A percentile compares a stretch with the other conserved stretches of the same genome.
phyloP scores from a whole-genome alignment of 2,888 invertebrate genomes.

The Epistrophe grossulariae region DNA sequence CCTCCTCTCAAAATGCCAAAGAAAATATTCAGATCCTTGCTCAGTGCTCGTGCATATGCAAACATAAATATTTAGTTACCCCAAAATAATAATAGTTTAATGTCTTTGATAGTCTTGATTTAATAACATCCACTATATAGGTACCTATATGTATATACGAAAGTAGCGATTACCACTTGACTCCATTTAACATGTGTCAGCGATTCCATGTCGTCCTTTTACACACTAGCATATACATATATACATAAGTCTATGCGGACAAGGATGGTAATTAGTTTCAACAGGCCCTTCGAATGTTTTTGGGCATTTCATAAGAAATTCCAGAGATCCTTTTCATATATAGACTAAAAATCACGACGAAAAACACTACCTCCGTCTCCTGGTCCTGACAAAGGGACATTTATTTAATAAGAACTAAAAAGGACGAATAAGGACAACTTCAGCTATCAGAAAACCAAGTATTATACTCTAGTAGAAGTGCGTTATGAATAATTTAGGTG shows the following conservation, averaged over 20 bases:
- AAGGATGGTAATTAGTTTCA: conserved; percentile 69
- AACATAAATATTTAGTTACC: conserved; percentile 80
- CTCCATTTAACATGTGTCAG: conserved; percentile 83
- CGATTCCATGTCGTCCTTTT: conserved; percentile 79
- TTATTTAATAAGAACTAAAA: conserved; percentile 53
- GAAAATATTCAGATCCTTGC: conserved; percentile 32
- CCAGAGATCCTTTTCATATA: conserved; percentile 32
- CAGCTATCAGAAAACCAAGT: conserved; percentile 8
- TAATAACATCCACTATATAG: conserved; percentile 74
- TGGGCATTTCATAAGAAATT: conserved; percentile 29
- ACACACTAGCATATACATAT: background rate
- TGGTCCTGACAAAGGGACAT: conserved; percentile 39
- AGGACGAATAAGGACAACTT: conserved; percentile 63
- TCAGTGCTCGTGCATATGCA: conserved; percentile 78
- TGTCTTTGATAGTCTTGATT: conserved; percentile 79
- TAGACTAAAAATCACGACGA: conserved; percentile 40
- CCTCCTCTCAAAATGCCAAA: background rate
- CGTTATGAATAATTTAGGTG: conserved; percentile 77
- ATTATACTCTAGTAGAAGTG: conserved; percentile 15
- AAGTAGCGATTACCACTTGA: conserved; percentile 79
- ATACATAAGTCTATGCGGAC: conserved; percentile 9
- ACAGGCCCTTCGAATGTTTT: conserved; percentile 31
- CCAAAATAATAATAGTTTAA: conserved; percentile 78
- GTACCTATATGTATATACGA: background rate
- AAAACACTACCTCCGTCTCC: conserved; percentile 27